Evolutionary conservation across 2,113 vertebrate genomes (phyloP), one percentile per base, ranked within the genome.

Genomic region (Chionis minor): DNA sequence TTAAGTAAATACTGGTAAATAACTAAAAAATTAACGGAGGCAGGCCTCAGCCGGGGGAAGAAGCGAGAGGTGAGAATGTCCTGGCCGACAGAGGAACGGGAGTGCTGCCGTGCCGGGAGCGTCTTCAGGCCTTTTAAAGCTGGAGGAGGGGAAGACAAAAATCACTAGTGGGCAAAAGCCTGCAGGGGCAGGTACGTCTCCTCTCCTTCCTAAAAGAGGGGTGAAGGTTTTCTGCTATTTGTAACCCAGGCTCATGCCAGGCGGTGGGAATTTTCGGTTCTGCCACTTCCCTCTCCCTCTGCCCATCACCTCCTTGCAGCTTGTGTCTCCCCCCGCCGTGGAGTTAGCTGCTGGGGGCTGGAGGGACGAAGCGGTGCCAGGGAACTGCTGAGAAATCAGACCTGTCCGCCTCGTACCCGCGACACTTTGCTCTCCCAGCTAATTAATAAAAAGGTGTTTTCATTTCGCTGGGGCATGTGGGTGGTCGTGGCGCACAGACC

Each of bases 251-350:
- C 5, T 4, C 45, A 54, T 23, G 14, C 11, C 56, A 28, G 27
- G 33, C 40, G 33, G 18, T 4, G 35, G 32, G 47, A 23, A 12
- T 14, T 67, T 44, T 45, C 38, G 18, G 28, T 47, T n/a, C 47
- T 44, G 66, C 14, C 44, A 33, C 42, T 65, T n/a, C 14, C 13
- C 20, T 56, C 28, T 33, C 63, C 28, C 17, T 17, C 44, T 42
- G 6, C 40, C n/a, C 14, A 4, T 23, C 47, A 4, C 16, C 52
- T 28, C 63, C 23, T 13, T 13, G 10, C 16, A 2, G 30, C 55
- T 8, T 45, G 9, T 1, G 4, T 33, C 55, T 33, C 62, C 49
- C 35, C 63, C 40, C 2, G 6, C 0, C 3, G 6, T 8, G 12
- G 47, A 44, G 38, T 32, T 42, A 47, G 54, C 74, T 42, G 32